Percentiles rank a stretch among this genome's conserved stretches.
Conservation (phyloP, 2,797 vertebrate genomes). For the Dipus sagitta region DNA sequence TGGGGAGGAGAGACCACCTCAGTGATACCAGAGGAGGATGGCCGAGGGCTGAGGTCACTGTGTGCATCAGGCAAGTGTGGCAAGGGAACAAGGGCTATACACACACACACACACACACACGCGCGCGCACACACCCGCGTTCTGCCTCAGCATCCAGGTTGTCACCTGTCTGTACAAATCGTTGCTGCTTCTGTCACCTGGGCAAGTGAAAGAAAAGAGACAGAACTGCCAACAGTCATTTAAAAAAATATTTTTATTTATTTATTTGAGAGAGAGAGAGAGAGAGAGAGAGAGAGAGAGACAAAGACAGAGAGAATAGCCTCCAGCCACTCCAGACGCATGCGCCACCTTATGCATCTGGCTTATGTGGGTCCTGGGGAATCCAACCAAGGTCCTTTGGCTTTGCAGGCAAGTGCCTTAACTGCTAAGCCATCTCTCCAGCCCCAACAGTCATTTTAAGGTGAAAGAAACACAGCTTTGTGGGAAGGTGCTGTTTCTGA, state of each 20-base stretch:
- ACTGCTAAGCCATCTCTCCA: too few relatives aligned
- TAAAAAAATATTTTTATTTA: too few relatives aligned
- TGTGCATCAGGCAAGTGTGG: neutral
- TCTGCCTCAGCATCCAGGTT: neutral
- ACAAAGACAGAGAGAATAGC: too few relatives aligned
- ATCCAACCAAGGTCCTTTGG: too few relatives aligned
- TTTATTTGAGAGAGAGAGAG: too few relatives aligned
- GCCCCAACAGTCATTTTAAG: neutral
- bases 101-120: neutral
- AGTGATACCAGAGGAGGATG: neutral
- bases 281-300: too few relatives aligned
- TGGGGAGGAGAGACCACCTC: conserved; percentile 43
- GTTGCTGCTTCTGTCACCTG: neutral
- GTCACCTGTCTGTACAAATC: neutral
- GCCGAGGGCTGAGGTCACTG: conserved; percentile 10
- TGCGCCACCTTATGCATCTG: too few relatives aligned
- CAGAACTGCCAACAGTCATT: neutral
- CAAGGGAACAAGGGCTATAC: neutral
- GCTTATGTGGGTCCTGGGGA: too few relatives aligned
- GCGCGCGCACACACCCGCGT: neutral
- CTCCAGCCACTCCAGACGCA: too few relatives aligned
- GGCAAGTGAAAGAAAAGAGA: neutral
- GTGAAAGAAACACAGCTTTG: neutral
- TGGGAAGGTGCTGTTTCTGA: neutral
- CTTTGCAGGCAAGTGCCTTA: too few relatives aligned